Evolutionary conservation across 2,113 vertebrate genomes (phyloP).

Genomic region (Poecile atricapillus): DNA sequence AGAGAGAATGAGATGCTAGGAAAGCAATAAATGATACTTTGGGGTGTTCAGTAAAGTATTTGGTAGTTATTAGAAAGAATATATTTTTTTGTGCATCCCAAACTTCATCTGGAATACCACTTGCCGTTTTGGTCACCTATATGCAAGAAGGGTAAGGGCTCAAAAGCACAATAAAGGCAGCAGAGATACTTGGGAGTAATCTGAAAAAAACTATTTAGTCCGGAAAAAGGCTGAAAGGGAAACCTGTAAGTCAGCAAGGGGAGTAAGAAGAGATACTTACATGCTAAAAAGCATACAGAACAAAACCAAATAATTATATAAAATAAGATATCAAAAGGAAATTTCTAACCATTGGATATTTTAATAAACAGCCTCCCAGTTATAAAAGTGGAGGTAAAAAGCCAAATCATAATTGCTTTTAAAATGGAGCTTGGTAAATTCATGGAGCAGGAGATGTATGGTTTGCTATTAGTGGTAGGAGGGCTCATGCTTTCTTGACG

Average conservation of each 20-base stretch:
- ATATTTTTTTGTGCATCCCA: background rate
- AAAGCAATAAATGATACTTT: background rate
- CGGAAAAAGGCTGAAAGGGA: background rate
- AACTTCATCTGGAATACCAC: background rate
- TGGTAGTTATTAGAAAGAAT: background rate
- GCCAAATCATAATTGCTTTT: background rate
- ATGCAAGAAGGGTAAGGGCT: background rate
- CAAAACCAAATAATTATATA: background rate
- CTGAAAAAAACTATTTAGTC: background rate
- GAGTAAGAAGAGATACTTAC: background rate
- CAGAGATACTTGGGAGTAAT: accelerated
- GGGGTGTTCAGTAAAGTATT: background rate
- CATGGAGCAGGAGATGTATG: background rate
- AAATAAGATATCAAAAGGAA: background rate
- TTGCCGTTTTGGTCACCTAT: background rate
- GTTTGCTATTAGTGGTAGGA: background rate
- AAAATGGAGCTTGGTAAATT: background rate
- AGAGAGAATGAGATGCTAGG: background rate
- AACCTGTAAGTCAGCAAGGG: background rate
- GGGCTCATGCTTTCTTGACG: background rate
- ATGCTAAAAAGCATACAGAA: background rate
- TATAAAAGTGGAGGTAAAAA: background rate
- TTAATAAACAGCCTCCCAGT: background rate
- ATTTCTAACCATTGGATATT: too few relatives aligned
- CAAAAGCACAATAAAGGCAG: background rate